phyloP scores from a whole-genome alignment of 1,140 invertebrate genomes.

The Dinoponera quadriceps region DNA sequence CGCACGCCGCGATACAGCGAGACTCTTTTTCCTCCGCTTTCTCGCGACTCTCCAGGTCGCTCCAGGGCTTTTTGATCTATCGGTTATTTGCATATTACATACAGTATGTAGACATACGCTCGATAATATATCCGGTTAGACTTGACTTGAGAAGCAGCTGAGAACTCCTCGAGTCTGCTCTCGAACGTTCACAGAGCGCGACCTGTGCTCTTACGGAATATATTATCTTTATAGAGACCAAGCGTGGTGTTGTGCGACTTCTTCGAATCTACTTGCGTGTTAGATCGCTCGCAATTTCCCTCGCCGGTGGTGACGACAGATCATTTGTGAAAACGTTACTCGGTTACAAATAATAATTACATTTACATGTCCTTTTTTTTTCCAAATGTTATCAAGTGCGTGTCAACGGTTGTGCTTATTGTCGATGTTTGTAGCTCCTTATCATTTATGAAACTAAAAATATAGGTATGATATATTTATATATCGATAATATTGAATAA shows the following conservation, averaged over 20 bases:
- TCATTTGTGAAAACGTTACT: conserved; percentile 11
- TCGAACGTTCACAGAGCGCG: conserved; percentile 7
- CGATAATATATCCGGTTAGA: conserved; percentile 12
- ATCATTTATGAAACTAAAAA: conserved; percentile 31
- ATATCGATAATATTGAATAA: not conserved
- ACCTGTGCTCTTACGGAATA: not conserved
- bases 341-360: conserved; percentile 44
- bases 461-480: not conserved
- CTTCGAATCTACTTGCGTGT: conserved; percentile 14
- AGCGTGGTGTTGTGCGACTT: conserved; percentile 45
- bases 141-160: not conserved
- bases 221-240: conserved; percentile 45
- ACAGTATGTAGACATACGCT: conserved; percentile 49
- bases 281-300: conserved; percentile 17
- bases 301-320: not conserved
- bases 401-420: conserved; percentile 56
- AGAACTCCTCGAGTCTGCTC: not conserved
- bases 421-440: conserved; percentile 48
- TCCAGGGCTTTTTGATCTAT: conserved; percentile 24
- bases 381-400: conserved; percentile 47
- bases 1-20: conserved; percentile 27
- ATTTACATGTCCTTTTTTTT: conserved; percentile 1
- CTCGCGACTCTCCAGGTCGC: conserved; percentile 1
- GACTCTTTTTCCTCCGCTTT: conserved; percentile 16
- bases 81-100: conserved; percentile 21